Percentiles rank a stretch among this genome's conserved stretches.
Evolutionary conservation across 2,113 vertebrate genomes (phyloP).

Genomic region (Vulpes ferrilata): DNA sequence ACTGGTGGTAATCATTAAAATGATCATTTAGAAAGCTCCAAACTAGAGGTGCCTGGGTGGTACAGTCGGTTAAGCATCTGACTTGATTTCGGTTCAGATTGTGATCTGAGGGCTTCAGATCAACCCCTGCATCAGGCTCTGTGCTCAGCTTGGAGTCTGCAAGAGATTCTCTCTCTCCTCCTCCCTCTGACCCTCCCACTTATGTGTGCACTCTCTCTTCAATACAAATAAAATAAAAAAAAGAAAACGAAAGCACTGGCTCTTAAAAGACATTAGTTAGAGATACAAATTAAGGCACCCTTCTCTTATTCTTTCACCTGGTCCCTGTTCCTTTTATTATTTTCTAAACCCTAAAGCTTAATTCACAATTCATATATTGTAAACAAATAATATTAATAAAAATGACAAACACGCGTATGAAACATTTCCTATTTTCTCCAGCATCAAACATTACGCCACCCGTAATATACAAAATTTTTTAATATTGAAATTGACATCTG

Average conservation of each 20-base stretch:
- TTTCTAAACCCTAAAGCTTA: not conserved
- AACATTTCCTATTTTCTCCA: not conserved
- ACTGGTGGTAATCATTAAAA: not conserved
- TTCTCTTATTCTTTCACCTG: not conserved
- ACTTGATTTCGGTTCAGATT: not conserved
- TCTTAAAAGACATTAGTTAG: not conserved
- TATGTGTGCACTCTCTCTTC: no score
- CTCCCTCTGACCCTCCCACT: no score
- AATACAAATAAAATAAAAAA: not conserved
- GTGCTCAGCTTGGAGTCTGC: not conserved
- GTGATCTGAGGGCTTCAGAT: not conserved
- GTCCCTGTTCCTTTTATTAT: not conserved
- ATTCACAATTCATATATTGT: not conserved
- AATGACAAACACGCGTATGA: not conserved
- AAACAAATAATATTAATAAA: not conserved
- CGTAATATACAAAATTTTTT: not conserved
- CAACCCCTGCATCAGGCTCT: not conserved
- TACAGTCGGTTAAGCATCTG: not conserved
- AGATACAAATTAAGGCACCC: not conserved
- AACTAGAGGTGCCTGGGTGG: not conserved
- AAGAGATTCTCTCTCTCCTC: not conserved
- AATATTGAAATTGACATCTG: not conserved
- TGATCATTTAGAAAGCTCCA: not conserved
- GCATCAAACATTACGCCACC: not conserved
- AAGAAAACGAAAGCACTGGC: not conserved